A percentile compares a stretch with the other conserved stretches of the same genome.
These are phyloP conservation scores for Perca schrenkii DNA, from an alignment of 2,113 vertebrate genomes.

Conservation along the genomic window DNA sequence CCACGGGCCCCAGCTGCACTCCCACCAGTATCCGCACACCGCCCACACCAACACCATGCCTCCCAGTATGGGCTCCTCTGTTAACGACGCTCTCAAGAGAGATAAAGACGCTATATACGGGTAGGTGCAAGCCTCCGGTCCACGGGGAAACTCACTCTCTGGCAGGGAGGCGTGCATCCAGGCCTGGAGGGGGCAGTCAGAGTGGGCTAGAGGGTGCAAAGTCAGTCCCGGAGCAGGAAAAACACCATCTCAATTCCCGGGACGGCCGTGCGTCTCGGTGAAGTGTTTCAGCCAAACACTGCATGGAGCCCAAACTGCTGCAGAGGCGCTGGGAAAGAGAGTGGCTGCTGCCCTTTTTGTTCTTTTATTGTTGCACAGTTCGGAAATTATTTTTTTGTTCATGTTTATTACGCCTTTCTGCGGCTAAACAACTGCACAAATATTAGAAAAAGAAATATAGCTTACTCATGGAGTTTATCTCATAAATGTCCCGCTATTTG, in stretches of 20 bases:
- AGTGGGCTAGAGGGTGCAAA: conserved; percentile 23
- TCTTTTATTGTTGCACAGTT: conserved; percentile 14
- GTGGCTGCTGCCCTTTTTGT: conserved; percentile 1
- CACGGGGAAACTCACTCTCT: conserved; percentile 11
- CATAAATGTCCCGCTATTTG: neutral
- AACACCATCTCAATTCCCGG: conserved; percentile 17
- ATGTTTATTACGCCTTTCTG: conserved; percentile 9
- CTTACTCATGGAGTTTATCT: neutral
- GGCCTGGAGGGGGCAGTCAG: conserved; percentile 30
- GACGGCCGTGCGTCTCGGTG: conserved; percentile 9
- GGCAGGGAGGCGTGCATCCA: conserved; percentile 30
- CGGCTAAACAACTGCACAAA: conserved; percentile 13
- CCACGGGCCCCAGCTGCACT: conserved; percentile 96
- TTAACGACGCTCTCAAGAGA: conserved; percentile 99
- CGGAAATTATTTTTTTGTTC: neutral
- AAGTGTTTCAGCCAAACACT: conserved; percentile 10
- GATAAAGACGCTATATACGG: conserved; percentile 99
- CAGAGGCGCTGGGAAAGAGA: conserved; percentile 19
- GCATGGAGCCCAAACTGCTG: conserved; percentile 11
- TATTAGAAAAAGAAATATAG: neutral
- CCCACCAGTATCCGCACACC: conserved; percentile 97
- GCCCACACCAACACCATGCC: conserved; percentile 97
- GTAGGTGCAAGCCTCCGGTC: conserved; percentile 85
- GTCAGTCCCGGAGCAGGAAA: neutral
- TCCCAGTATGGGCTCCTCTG: conserved; percentile 96